Percentiles rank a stretch among this genome's conserved stretches.
phyloP scores from a whole-genome alignment of 2,888 invertebrate species.

The Rhagonycha fulva region DNA sequence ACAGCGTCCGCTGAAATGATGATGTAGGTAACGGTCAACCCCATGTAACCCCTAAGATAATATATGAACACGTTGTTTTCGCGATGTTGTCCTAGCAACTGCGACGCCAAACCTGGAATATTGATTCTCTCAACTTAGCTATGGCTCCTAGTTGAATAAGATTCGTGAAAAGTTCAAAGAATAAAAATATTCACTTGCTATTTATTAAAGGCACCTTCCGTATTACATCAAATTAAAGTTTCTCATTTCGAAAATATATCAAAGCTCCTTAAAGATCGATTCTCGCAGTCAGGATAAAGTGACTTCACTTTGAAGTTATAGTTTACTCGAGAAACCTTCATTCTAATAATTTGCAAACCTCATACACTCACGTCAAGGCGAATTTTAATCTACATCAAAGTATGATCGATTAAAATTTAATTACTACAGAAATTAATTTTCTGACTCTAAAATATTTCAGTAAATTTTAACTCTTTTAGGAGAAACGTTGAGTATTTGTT shows the following conservation, averaged over 20 bases:
- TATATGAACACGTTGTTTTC: slow-evolving; percentile 30
- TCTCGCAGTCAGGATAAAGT: background rate
- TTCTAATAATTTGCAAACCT: background rate
- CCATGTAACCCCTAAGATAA: slow-evolving; percentile 26
- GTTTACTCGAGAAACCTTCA: background rate
- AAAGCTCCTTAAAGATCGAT: background rate
- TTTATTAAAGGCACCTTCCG: background rate
- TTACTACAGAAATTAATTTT: background rate
- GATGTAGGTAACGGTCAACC: slow-evolving; percentile 31
- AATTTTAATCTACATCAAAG: background rate
- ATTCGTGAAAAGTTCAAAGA: slow-evolving; percentile 1
- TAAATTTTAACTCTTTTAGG: background rate
- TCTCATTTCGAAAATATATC: background rate
- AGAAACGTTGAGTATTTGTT: background rate
- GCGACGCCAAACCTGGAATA: slow-evolving; percentile 19
- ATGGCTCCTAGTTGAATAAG: slow-evolving; percentile 4
- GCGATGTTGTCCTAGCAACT: slow-evolving; percentile 24
- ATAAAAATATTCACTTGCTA: background rate
- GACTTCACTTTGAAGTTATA: background rate
- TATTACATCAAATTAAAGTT: background rate
- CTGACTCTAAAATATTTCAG: background rate
- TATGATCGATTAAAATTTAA: background rate
- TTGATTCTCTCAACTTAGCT: slow-evolving; percentile 30
- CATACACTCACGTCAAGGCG: background rate
- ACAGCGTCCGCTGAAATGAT: slow-evolving; percentile 29